Evolutionary conservation across 2,888 invertebrate genomes (phyloP).

Genomic region (Caenorhabditis sp.): DNA sequence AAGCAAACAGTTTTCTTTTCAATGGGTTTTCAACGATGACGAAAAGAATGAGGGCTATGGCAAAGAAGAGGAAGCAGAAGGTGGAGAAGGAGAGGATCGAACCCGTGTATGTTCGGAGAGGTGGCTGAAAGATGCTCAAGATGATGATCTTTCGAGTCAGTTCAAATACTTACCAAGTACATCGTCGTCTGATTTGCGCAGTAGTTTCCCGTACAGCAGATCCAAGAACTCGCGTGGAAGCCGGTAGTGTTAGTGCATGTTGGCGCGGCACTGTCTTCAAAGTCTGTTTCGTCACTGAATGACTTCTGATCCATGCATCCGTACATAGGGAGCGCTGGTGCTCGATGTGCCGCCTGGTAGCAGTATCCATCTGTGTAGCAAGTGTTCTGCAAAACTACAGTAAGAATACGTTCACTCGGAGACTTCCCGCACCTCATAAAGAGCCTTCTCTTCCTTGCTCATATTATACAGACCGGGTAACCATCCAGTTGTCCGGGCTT

Average conservation of each 20-base stretch:
- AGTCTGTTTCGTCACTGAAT: background rate
- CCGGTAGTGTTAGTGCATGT: slow-evolving; percentile 26
- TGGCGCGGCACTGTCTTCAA: background rate
- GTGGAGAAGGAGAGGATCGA: too few relatives aligned
- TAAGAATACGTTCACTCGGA: background rate
- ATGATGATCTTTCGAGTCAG: background rate
- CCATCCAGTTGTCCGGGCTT: slow-evolving; percentile 26
- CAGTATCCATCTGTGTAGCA: slow-evolving; percentile 57
- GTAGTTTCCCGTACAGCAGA: slow-evolving; percentile 45
- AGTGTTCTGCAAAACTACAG: slow-evolving; percentile 16
- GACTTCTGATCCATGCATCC: slow-evolving; percentile 46
- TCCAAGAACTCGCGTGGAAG: slow-evolving; percentile 11
- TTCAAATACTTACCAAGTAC: slow-evolving; percentile 6
- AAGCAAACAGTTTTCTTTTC: too few relatives aligned
- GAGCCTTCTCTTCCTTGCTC: background rate
- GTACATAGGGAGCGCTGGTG: slow-evolving; percentile 13
- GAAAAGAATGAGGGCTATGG: background rate
- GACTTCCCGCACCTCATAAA: slow-evolving; percentile 15
- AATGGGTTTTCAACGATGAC: too few relatives aligned
- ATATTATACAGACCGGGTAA: background rate
- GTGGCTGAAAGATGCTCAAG: slow-evolving; percentile 11
- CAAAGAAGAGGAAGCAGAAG: background rate
- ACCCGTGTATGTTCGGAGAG: too few relatives aligned
- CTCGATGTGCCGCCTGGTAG: slow-evolving; percentile 24
- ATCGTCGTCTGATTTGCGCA: slow-evolving; percentile 44